Base-by-base conservation (phyloP, 2,113 vertebrate genomes). In the Ariopsis seemanni region DNA sequence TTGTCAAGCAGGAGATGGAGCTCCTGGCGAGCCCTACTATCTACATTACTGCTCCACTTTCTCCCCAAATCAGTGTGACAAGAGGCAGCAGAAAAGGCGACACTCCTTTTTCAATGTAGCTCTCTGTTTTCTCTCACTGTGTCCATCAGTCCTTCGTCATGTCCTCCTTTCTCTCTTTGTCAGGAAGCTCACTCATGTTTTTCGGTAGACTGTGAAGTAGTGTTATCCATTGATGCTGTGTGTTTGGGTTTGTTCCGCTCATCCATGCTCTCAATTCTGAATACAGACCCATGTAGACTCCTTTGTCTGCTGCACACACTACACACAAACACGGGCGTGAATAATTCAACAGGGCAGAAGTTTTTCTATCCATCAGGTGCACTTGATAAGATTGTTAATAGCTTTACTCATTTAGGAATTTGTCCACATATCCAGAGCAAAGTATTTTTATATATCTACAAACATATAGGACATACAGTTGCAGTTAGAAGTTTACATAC, bases 1-100 rank as follows among this genome's bases (percentile, higher is more conserved):
- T 93, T 72, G 84, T 94, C 91, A 93, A 94, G 93, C 93, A 93
- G 89, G 92, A 94, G 90, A 92, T 90, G 91, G 91, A 90, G 89
- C 94, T 93, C 89, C 92, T 90, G 92, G 94, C 91, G 91, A 90
- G 90, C 87, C 89, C 86, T 82, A 83, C 84, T 87, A 55, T 88
- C 92, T 90, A 79, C 48, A 77, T 88, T 85, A 84, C 85, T 57
- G 80, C 15, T 67, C 50, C 42, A 71, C 42, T 77, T n/a, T 88
- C 52, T 82, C 83, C 62, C 71, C 85, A 82, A 88, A 82, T 88
- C 85, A 30, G 81, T 48, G 78, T 89, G 90, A 90, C 67, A 75
- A 57, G 55, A 55, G 25, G 30, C 82, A 75, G 78, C 57, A 67
- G 42, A 50, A 84, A 86, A 63, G 18, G 81, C 34, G 15, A 18